Percentiles rank a stretch among this genome's conserved stretches.
phyloP scores from a whole-genome alignment of 2,888 invertebrate species.

The Alviniconcha strummeri region DNA sequence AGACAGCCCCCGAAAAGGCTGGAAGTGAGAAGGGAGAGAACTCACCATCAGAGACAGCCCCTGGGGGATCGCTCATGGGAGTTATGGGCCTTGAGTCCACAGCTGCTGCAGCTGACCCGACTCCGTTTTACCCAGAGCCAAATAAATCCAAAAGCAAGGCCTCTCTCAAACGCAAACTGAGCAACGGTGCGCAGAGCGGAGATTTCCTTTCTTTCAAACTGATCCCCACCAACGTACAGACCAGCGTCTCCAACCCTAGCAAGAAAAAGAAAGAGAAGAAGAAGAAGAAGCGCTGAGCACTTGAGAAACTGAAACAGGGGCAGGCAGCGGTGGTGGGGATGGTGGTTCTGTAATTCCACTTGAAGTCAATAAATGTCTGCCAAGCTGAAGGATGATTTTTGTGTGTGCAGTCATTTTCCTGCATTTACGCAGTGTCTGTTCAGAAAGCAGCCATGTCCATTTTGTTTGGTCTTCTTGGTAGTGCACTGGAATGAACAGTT shows the following conservation, averaged over 20 bases:
- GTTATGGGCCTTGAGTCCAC: neutral
- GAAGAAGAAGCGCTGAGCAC: slow-evolving; percentile 5
- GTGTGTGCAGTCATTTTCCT: too few relatives aligned
- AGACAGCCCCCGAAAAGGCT: slow-evolving; percentile 27
- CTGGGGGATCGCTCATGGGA: slow-evolving; percentile 15
- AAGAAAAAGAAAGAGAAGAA: slow-evolving; percentile 42
- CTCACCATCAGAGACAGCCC: slow-evolving; percentile 25
- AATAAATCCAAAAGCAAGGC: slow-evolving; percentile 9
- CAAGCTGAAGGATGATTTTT: too few relatives aligned
- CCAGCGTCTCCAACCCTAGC: slow-evolving; percentile 38
- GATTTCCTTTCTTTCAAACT: slow-evolving; percentile 36
- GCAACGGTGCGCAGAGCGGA: slow-evolving; percentile 3
- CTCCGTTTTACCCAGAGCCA: neutral
- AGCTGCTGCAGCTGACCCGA: neutral
- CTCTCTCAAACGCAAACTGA: slow-evolving; percentile 30
- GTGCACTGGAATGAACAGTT: too few relatives aligned
- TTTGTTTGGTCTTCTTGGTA: too few relatives aligned
- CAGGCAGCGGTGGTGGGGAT: too few relatives aligned
- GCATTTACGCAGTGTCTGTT: too few relatives aligned
- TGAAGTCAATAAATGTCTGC: too few relatives aligned
- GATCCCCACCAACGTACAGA: slow-evolving; percentile 34
- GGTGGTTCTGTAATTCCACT: too few relatives aligned
- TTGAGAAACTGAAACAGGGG: too few relatives aligned
- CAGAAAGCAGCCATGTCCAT: too few relatives aligned
- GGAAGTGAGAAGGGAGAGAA: slow-evolving; percentile 31